Evolutionary conservation across 2,888 invertebrate species (phyloP), one percentile per base, ranked within the genome.

Genomic region (Drosophila ustulata): DNA sequence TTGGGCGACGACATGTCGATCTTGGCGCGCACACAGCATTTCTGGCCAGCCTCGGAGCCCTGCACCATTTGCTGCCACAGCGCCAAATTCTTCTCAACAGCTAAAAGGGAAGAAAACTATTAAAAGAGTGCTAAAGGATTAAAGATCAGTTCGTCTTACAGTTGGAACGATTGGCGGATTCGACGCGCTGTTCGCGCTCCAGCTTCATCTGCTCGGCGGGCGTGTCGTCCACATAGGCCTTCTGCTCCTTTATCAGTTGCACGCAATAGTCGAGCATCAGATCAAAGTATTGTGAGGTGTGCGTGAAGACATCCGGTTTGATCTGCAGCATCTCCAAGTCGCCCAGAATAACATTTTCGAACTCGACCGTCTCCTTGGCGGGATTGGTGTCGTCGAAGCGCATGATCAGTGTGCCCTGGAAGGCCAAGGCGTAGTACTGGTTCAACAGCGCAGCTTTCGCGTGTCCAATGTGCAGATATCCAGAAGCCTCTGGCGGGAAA

Each of bases 311-410:
- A 92, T 99, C 98, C 0, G 98, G 98, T 88, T 97, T 96, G 59
- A 99, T 96, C 90, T 98, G 95, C 52, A 99, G 92, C 95, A 98
- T 94, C 74, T 95, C 94, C 30, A 99, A 94, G 93, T 99, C 99
- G 91, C 98, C 97, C 59, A 99, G 93, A 88, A 99, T 99, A 0
- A 98, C 98, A 94, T 98, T 95, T 91, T 99, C 99, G 93, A 98
- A 99, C 79, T 99, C 97, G 0, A 96, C 96, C 87, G 98, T 97
- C 91, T 99, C 99, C 91, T 99, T 99, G 11, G 98, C 99, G 4
- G 99, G 99, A 93, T 99, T 99, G 4, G 99, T 99, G 92, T 99
- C 99, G 93, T 99, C 99, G 92, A 99, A 99, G 77, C 99, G 95
- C 98, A 99, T 98, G 71, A 99, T 96, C 0, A 99, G 94, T 91